Percentiles rank a stretch among this genome's conserved stretches.
These are phyloP conservation scores for Paedocypris sp. DNA, from an alignment of 2,113 vertebrate genomes.

Conservation along the genomic window DNA sequence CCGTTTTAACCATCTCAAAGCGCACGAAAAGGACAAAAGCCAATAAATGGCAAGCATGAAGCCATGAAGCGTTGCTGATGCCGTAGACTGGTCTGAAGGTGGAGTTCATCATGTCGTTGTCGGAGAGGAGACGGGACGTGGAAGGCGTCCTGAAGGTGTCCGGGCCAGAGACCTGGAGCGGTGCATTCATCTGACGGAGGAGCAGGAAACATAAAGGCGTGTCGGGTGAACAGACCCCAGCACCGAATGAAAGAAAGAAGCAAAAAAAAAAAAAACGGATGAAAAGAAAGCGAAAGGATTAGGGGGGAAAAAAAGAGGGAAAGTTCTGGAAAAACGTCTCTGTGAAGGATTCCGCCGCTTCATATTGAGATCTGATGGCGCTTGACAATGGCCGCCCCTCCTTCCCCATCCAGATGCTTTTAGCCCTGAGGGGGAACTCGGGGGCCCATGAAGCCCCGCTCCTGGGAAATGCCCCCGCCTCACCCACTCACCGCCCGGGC, in stretches of 20 bases:
- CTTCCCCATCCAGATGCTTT: conserved; percentile 25
- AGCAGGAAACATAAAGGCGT: not conserved
- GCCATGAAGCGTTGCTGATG: no score
- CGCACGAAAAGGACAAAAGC: no score
- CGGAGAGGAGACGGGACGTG: no score
- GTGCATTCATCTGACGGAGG: not conserved
- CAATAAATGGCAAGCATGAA: no score
- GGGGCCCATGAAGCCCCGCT: conserved; percentile 21
- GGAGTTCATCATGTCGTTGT: no score
- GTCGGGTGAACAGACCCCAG: not conserved
- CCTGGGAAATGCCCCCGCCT: conserved; percentile 28
- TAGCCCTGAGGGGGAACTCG: conserved; percentile 6
- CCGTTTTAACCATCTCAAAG: no score
- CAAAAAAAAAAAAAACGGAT: not conserved
- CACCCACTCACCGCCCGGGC: conserved; percentile 19
- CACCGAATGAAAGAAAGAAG: not conserved
- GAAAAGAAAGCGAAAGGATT: not conserved
- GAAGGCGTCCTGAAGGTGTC: not conserved
- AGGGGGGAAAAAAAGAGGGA: not conserved
- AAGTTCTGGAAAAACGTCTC: not conserved
- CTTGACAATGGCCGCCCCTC: conserved; percentile 28
- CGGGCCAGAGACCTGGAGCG: not conserved
- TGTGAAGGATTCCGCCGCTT: conserved; percentile 22
- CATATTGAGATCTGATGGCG: conserved; percentile 36
- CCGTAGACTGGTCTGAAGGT: no score